These are phyloP conservation scores for Onychomys torridus DNA, from an alignment of 2,797 vertebrate species.

Conservation along the genomic window DNA sequence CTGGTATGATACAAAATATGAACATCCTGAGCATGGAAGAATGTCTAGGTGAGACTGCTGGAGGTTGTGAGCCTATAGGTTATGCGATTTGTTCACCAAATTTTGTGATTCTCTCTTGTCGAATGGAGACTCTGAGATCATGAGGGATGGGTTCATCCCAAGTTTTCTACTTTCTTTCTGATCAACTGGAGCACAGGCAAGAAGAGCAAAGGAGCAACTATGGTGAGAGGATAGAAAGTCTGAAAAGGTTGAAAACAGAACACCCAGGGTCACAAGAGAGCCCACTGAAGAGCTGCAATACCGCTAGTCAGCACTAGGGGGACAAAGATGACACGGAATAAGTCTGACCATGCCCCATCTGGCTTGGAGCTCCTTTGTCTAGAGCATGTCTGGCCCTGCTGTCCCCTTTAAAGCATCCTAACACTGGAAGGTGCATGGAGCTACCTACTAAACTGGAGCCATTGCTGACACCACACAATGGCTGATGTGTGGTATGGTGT, in stretches of 20 bases:
- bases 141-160: neutral
- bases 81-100: neutral
- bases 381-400: neutral
- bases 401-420: neutral
- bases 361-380: neutral
- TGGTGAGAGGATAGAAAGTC: neutral
- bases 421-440: neutral
- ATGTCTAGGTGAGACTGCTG: neutral
- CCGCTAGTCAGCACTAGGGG: conserved; percentile 49
- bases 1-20: neutral
- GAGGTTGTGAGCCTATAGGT: neutral
- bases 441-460: neutral
- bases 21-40: neutral
- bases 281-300: conserved; percentile 50
- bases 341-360: neutral
- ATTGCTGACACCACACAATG: neutral
- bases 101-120: neutral
- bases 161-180: neutral
- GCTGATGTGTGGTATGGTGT: neutral
- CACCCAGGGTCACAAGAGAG: neutral
- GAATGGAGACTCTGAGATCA: neutral
- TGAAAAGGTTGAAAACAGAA: neutral
- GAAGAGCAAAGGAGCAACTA: neutral
- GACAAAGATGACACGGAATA: conserved; percentile 64
- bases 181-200: neutral